Evolutionary conservation across 2,113 vertebrate species (phyloP).

Genomic region (Cheirogaleus medius): DNA sequence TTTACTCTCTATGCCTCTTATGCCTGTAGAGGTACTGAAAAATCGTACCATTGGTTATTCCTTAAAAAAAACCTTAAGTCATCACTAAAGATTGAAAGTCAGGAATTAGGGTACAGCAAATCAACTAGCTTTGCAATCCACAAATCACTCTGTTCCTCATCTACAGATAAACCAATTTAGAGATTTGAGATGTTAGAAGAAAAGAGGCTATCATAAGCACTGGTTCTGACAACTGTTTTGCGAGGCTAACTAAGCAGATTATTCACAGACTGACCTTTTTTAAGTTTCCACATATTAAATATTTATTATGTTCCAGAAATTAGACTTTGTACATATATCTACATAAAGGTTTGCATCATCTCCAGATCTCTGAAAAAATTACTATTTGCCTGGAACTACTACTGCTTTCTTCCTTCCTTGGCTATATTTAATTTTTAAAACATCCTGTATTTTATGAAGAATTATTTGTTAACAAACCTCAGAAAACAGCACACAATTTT

Average conservation of each 20-base stretch:
- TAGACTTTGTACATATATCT: background rate
- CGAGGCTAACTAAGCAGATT: background rate
- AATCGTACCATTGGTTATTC: background rate
- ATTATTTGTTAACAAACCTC: conserved; percentile 17
- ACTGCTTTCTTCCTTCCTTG: background rate
- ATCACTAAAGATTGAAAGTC: background rate
- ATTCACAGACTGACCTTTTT: background rate
- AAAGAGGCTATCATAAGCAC: background rate
- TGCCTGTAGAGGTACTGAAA: background rate
- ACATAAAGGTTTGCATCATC: background rate
- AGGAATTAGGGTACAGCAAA: background rate
- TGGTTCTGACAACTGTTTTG: background rate
- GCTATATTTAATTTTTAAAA: background rate
- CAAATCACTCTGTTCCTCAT: background rate
- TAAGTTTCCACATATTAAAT: background rate
- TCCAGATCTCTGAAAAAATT: background rate
- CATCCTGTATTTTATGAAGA: background rate
- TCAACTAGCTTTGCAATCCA: background rate
- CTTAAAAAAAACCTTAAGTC: background rate
- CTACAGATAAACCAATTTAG: background rate
- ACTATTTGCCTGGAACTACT: background rate
- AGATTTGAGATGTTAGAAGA: background rate
- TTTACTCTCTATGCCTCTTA: background rate
- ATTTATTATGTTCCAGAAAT: conserved; percentile 25
- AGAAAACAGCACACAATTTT: background rate